phyloP scores from a whole-genome alignment of 2,888 invertebrate genomes.

The Dryocosmus kuriphilus region DNA sequence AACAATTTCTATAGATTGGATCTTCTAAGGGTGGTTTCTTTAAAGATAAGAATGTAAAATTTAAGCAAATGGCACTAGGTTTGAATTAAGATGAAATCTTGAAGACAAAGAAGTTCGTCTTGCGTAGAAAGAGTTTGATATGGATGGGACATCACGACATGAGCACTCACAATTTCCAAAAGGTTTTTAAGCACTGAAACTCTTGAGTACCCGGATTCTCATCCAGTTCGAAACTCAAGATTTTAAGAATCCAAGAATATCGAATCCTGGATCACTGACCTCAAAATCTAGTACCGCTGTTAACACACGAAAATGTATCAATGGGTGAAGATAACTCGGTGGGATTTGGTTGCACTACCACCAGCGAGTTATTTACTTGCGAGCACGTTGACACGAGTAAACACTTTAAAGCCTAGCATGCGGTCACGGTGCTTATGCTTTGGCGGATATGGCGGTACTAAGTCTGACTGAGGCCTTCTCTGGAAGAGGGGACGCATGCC shows the following conservation, averaged over 20 bases:
- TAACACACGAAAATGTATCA: neutral
- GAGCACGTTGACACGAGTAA: conserved; percentile 35
- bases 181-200: conserved; percentile 10
- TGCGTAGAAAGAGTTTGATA: conserved; percentile 3
- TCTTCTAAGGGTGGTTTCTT: neutral
- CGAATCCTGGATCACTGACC: conserved; percentile 17
- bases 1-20: neutral
- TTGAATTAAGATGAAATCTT: neutral
- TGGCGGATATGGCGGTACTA: conserved; percentile 77
- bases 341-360: conserved; percentile 20
- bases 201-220: neutral
- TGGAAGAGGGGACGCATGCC: conserved; percentile 58
- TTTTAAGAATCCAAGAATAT: neutral
- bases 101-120: neutral
- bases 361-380: conserved; percentile 7
- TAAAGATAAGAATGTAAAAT: neutral
- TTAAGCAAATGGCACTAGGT: neutral
- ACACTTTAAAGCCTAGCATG: conserved; percentile 37
- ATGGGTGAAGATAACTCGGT: neutral
- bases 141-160: conserved; percentile 12
- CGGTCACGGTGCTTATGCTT: conserved; percentile 72
- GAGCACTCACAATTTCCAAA: conserved; percentile 17
- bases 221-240: neutral
- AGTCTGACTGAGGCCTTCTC: conserved; percentile 56
- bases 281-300: neutral